Conservation (phyloP, 2,888 invertebrate species). For the Euspilapteryx auroguttella region DNA sequence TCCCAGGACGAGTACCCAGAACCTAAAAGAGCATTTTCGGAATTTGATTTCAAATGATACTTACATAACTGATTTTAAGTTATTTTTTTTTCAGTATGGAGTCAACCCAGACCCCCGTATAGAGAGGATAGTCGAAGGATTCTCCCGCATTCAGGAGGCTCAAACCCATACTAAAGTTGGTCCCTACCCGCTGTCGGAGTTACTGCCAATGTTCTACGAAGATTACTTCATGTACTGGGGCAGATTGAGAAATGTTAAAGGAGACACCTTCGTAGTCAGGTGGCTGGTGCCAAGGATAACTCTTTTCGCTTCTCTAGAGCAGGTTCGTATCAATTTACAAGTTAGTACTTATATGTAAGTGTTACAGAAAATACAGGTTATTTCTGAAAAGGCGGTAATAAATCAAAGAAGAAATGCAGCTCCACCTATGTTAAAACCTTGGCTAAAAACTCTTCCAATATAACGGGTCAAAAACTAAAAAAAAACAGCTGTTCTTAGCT, state of each 20-base stretch:
- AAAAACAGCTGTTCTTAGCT: too few species aligned
- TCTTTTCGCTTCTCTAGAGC: slow-evolving; percentile 57
- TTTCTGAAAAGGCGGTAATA: slow-evolving; percentile 1
- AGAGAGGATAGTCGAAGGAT: slow-evolving; percentile 37
- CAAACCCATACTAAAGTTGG: slow-evolving; percentile 48
- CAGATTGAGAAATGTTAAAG: slow-evolving; percentile 36
- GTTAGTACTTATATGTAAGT: too few species aligned
- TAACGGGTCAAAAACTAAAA: too few species aligned
- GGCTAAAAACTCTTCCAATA: too few species aligned
- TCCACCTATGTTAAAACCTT: too few species aligned
- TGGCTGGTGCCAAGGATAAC: slow-evolving; percentile 66
- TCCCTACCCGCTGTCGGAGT: slow-evolving; percentile 43
- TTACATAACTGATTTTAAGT: too few species aligned
- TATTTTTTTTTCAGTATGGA: slow-evolving; percentile 37
- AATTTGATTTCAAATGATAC: too few species aligned
- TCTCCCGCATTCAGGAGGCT: slow-evolving; percentile 49
- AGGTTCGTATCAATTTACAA: too few species aligned
- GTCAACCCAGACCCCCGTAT: slow-evolving; percentile 38
- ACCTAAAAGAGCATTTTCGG: too few species aligned
- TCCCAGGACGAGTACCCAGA: too few species aligned
- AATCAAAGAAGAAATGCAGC: neutral
- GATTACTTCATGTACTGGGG: slow-evolving; percentile 72
- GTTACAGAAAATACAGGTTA: neutral
- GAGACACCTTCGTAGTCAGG: slow-evolving; percentile 39
- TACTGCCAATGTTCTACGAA: slow-evolving; percentile 57